phyloP scores from a whole-genome alignment of 2,113 vertebrate species.

The Arizona elegans region DNA sequence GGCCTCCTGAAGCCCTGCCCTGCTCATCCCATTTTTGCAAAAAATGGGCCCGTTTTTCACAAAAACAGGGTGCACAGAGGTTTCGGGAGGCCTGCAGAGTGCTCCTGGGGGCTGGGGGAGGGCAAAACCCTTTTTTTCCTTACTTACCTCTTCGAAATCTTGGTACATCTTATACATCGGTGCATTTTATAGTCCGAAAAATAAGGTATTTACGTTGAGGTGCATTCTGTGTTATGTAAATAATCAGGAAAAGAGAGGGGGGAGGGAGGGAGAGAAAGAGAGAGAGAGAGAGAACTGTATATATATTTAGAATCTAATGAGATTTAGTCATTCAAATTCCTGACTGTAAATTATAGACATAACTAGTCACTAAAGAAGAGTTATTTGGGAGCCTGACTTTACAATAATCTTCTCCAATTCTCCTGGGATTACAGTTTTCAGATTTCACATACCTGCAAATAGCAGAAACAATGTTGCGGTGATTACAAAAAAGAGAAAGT shows the following conservation, averaged over 20 bases:
- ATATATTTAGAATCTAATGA: background rate
- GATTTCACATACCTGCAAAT: background rate
- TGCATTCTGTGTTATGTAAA: accelerated
- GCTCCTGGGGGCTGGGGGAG: too few species aligned
- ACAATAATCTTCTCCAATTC: background rate
- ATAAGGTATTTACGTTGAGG: background rate
- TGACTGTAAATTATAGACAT: accelerated
- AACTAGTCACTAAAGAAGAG: background rate
- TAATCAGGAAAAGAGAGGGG: background rate
- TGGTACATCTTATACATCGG: too few species aligned
- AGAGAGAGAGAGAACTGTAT: background rate
- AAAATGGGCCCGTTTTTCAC: too few species aligned
- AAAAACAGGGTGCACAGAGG: too few species aligned
- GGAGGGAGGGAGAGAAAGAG: background rate
- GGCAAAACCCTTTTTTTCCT: too few species aligned
- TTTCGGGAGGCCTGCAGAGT: too few species aligned
- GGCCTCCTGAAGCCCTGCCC: too few species aligned
- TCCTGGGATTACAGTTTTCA: background rate
- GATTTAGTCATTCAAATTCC: background rate
- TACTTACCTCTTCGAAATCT: too few species aligned
- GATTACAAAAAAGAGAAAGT: background rate
- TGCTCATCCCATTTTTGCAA: too few species aligned
- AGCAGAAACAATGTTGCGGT: background rate
- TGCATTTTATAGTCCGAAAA: too few species aligned
- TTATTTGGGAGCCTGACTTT: background rate